Base-by-base conservation (phyloP, 2,797 vertebrate genomes). In the Cryptoblepharus egeriae region DNA sequence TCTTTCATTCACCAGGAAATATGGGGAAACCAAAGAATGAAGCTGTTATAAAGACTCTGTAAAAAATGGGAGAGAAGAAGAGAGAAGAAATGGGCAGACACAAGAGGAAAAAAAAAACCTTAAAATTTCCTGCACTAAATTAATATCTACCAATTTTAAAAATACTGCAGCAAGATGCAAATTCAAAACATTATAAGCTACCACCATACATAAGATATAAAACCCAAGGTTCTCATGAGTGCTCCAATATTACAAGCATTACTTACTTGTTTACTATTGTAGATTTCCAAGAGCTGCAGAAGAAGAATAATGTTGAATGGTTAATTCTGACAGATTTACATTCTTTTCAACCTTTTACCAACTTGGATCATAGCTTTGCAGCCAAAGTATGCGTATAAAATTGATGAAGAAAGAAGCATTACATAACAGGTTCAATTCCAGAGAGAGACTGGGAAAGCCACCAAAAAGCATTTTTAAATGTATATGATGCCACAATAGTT, bases 401-500 rank as follows among this genome's bases (percentile, higher is more conserved):
- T 78, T 64, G 68, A 78, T 78, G 75, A 77, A 72, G 69, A 16
- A 20, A 81, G 81, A 81, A 79, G 12, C 37, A 85, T 60, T 60
- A 72, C 26, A 73, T 30, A 60, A n/a, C 52, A 67, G 49, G 63
- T 60, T 60, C 68, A 49, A 45, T 71, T 30, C 30, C 49, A 67
- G 55, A 67, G 52, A 60, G 39, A 71, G 37, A 13, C n/a, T 76
- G 49, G 24, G 37, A 71, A 61, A 49, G 49, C 64, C 42, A 83
- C 42, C 18, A 77, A 71, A 64, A 71, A n/a, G 2, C 6, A 45
- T 77, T 72, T n/a, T 35, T n/a, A 60, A 67, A 64, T 71, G 13
- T 49, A 60, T 73, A 58, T 1, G 28, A 64, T 35, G 61, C 42
- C 30, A 71, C 16, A 74, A 30, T 22, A 42, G 4, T 18, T 22